Evolutionary conservation across 2,888 invertebrate genomes (phyloP), one percentile per base, ranked within the genome.

Genomic region (Ophion ventricosus): DNA sequence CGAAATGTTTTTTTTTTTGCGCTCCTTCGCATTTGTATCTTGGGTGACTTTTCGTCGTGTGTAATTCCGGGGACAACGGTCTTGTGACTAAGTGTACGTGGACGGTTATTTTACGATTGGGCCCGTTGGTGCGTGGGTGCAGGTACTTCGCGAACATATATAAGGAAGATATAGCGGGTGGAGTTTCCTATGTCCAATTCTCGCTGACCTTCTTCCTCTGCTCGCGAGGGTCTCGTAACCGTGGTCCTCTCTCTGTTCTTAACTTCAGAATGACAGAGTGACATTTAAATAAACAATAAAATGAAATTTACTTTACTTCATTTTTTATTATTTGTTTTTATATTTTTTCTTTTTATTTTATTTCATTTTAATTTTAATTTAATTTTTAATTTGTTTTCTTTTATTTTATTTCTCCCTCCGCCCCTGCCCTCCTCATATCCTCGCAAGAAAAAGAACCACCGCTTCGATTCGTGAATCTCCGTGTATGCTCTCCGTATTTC

Each of bases 121-220:
- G 43, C 43, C 3, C 20, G 49, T 63, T 54, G 25, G 86, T 88
- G 93, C 90, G 93, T 93, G 93, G 94, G 94, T 93, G 76, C 88
- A 90, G 90, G 90, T 89, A 90, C 90, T 75, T 57, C 17, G 35
- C 20, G 25, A 14, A 1, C 20, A 61, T 57, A 67, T 76, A 57
- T 26, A 89, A 87, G 86, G 90, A 85, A 89, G 90, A 91, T 91
- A 78, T 70, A 88, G 90, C 92, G 91, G 92, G 92, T 91, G 92
- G 92, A 92, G 92, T 92, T 90, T 91, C 88, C 89, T 91, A 89
- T 90, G 90, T 92, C 92, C 92, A 92, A 92, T 92, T 92, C 91
- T 90, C 92, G 90, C 85, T 90, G 90, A 89, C 90, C 88, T 90
- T 87, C 82, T 85, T 82, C 84, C 88, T 86, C 88, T 79, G 66